A percentile compares a stretch with the other conserved stretches of the same genome.
phyloP scores from a whole-genome alignment of 2,113 vertebrate genomes.

The Deroptyus accipitrinus region DNA sequence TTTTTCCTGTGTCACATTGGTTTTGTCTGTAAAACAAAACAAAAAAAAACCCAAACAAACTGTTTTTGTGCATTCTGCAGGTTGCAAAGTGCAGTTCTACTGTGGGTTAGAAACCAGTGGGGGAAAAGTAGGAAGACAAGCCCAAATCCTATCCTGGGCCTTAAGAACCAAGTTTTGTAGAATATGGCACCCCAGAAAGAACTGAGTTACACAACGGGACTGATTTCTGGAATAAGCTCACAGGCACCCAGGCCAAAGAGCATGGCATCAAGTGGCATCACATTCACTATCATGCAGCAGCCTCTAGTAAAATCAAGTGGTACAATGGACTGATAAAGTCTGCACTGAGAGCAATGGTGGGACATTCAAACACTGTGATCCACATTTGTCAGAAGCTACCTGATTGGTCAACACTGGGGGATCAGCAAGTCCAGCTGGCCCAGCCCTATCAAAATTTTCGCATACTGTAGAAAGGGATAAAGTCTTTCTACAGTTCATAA shows the following conservation, averaged over 20 bases:
- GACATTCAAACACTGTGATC: neutral
- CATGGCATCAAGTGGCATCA: neutral
- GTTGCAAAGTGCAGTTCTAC: neutral
- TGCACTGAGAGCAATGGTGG: neutral
- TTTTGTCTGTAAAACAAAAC: neutral
- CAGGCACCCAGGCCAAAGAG: neutral
- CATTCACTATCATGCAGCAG: neutral
- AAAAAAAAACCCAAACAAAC: too few relatives aligned
- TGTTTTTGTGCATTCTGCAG: neutral
- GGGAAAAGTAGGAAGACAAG: neutral
- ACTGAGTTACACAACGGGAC: neutral
- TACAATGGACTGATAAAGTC: neutral
- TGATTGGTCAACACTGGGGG: neutral
- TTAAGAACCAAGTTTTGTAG: neutral
- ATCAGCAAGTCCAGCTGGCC: neutral
- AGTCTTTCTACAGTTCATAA: neutral
- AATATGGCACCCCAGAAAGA: neutral
- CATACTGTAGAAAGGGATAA: neutral
- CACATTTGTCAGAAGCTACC: neutral
- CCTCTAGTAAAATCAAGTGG: neutral
- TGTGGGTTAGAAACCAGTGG: neutral
- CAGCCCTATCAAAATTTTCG: neutral
- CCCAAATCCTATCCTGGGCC: neutral
- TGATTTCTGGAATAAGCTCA: neutral
- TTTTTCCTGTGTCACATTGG: neutral